Base-by-base conservation (phyloP, 2,888 invertebrate genomes). In the Nasonovia ribisnigri region DNA sequence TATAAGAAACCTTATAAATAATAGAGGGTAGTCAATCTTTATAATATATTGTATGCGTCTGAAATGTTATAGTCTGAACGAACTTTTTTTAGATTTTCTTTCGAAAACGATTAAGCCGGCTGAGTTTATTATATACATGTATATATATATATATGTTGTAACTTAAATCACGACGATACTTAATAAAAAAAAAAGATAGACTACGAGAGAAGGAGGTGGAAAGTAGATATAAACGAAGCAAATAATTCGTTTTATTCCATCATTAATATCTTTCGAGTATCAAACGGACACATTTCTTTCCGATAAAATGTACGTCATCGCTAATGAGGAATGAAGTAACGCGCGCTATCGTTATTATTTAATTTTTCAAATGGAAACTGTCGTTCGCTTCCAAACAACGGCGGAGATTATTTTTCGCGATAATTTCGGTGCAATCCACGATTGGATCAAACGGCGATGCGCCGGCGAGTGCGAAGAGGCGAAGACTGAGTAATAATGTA, bases 321-420 rank as follows among this genome's bases (percentile, higher is more conserved):
- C 88, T 92, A 88, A 92, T 88, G 92, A 92, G 67, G 42, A 88
- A 67, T 51, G 88, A 88, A 88, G 92, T 36, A 26, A 86, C 43
- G 26, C 91, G 43, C n/a, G 48, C 57, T 87, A 92, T 88, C 87
- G 48, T 92, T 60, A 87, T 92, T 87, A 87, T 92, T 87, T 92
- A 92, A 92, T 88, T 92, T 87, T 67, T 92, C 42, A 88, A 87
- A 87, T 57, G 92, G 54, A 92, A 92, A 92, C 36, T 87, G 48
- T 67, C 92, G 26, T 87, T 92, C 29, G 36, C 36, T 88, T 2
- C 29, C 8, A 86, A 84, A 54, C 54, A 84, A 67, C 60, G 16
- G 42, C 10, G 36, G 86, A 91, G 91, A 91, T 87, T 91, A 91
- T 91, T 57, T 91, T 87, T 92, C 87, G 8, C 91, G 91, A 92